Base-by-base conservation (phyloP, 2,113 vertebrate species). In the Antennarius striatus region DNA sequence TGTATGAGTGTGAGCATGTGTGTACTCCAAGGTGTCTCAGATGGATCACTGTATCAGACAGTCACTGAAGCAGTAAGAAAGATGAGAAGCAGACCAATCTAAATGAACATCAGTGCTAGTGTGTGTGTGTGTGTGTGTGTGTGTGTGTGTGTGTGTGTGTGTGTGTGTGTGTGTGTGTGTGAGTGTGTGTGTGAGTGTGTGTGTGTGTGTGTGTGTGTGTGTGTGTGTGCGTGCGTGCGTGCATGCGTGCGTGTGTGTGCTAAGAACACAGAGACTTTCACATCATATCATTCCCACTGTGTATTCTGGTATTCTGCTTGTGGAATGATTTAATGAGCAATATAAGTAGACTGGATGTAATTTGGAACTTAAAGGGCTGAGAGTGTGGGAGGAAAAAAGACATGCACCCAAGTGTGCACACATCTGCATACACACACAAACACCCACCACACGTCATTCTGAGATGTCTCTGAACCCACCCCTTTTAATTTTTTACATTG, bases 11-110 rank as follows among this genome's bases (percentile, higher is more conserved):
- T 36, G 56, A 46, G 36, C 32, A 40, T 40, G 63, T 54, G 51
- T 28, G 45, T 71, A 42, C 52, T 69, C 47, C 45, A 11, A 29
- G 59, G 66, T 71, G 68, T 32, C 39, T 73, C 59, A 70, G 76
- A 74, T 72, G 65, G 59, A 77, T 68, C 69, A 62, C 59, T 68
- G 46, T 68, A 56, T 73, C 73, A 77, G 67, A 63, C 56, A 78
- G 51, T 55, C 56, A 16, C 58, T 61, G 71, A 65, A 7, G 36
- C 63, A 63, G 62, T 45, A 32, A 61, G 55, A 58, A 55, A 73
- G 74, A 82, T 86, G 77, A 81, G 72, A 77, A 81, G 51, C 67
- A 76, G 62, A 50, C 62, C 80, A 68, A 80, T 84, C 86, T 85
- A 81, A 86, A 54, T 63, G 74, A 61, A 68, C 68, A 79, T 86